Evolutionary conservation across 2,113 vertebrate genomes (phyloP).

Genomic region (Anseranas semipalmata): DNA sequence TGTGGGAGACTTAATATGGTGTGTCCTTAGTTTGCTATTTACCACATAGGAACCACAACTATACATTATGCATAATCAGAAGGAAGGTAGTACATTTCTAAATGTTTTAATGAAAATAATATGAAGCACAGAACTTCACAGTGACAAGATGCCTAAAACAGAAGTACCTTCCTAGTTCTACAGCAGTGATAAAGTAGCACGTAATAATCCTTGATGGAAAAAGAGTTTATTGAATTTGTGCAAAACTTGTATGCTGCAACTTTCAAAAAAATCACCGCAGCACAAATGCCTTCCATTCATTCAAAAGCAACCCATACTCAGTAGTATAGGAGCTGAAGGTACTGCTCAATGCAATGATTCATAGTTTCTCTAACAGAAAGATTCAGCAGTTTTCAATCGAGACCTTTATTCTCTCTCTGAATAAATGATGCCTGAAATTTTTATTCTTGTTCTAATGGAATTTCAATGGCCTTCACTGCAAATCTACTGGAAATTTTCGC

Average conservation of each 20-base stretch:
- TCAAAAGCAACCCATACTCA: conserved; percentile 58
- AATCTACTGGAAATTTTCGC: conserved; percentile 99
- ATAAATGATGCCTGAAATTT: conserved; percentile 99
- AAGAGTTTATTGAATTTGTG: not conserved
- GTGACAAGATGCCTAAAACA: not conserved
- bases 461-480: conserved; percentile 99
- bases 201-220: not conserved
- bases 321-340: conserved; percentile 62
- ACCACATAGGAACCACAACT: not conserved
- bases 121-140: not conserved
- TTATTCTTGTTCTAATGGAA: conserved; percentile 99
- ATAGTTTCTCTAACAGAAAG: conserved; percentile 90
- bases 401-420: conserved; percentile 94
- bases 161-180: not conserved
- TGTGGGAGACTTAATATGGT: not conserved
- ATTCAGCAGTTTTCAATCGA: conserved; percentile 95
- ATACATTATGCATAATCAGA: not conserved
- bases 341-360: conserved; percentile 87
- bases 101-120: not conserved
- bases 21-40: not conserved
- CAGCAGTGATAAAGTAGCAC: not conserved
- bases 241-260: conserved; percentile 10
- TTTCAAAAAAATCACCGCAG: conserved; percentile 46
- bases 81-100: not conserved
- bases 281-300: conserved; percentile 55